phyloP scores from a whole-genome alignment of 2,888 invertebrate species.

The Trissonchulus sp. region DNA sequence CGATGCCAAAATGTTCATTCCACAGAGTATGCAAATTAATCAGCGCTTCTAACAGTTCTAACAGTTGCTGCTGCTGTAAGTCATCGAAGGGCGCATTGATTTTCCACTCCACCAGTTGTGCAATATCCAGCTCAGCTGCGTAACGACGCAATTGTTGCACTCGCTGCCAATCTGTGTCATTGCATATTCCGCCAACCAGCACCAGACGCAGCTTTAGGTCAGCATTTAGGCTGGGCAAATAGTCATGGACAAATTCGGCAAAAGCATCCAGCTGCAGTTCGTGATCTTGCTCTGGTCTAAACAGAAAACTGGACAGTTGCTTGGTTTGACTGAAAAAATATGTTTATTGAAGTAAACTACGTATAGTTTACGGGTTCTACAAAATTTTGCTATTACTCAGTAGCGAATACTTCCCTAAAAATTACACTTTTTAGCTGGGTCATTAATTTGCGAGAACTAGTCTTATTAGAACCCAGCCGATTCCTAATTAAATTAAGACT shows the following conservation, averaged over 20 bases:
- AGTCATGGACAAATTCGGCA: slow-evolving; percentile 60
- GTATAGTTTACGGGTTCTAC: no score
- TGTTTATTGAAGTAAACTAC: no score
- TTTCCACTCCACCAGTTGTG: slow-evolving; percentile 76
- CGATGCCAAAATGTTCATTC: slow-evolving; percentile 99
- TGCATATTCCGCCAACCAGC: slow-evolving; percentile 83
- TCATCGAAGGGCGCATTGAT: slow-evolving; percentile 77
- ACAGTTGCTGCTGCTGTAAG: slow-evolving; percentile 66
- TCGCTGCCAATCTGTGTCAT: slow-evolving; percentile 68
- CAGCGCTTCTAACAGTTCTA: slow-evolving; percentile 63
- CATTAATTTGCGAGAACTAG: no score
- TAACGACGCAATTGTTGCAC: slow-evolving; percentile 71
- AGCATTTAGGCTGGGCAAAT: slow-evolving; percentile 53
- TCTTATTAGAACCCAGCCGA: no score
- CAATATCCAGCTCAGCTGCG: slow-evolving; percentile 72
- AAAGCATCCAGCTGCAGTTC: slow-evolving; percentile 69
- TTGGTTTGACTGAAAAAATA: no score
- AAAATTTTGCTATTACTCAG: no score
- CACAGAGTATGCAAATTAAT: slow-evolving; percentile 96
- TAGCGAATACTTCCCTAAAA: no score
- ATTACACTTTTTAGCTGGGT: no score
- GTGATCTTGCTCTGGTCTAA: slow-evolving; percentile 96
- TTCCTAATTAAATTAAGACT: no score
- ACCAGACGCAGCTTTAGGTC: slow-evolving; percentile 61
- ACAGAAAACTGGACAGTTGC: slow-evolving; percentile 93